Evolutionary conservation across 1,140 invertebrate genomes (phyloP), one percentile per base, ranked within the genome.

Genomic region (Drosophila nigrodunni): DNA sequence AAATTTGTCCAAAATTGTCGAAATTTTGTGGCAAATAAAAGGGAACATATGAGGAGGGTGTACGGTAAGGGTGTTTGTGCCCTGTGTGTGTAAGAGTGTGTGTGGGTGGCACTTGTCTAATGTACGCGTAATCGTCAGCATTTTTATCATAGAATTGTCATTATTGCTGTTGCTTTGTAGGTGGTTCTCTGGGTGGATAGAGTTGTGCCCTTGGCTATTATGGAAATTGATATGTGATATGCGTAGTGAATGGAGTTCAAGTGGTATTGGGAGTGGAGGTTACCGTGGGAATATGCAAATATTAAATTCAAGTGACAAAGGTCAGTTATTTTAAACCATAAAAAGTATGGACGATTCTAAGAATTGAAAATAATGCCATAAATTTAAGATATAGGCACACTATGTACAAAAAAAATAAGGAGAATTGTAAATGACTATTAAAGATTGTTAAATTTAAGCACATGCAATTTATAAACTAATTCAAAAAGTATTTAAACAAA

Each of bases 1-100:
- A 90, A 90, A 90, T 90, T 90, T 90, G 87, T 90, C 75, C 74
- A 76, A 90, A 90, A 90, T 90, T 90, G 87, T 78, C 78, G 82
- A 90, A 82, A 78, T 90, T 90, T 87, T 90, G 87, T 78, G 87
- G 87, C 74, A 83, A 76, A 90, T 90, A 86, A 90, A 85, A 73
- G 50, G 37, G 34, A 68, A 60, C 73, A 76, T 72, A 68, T 74
- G 71, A 49, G 55, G 50, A 59, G 41, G 46, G 67, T 15, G 9
- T 34, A 9, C 21, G 46, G 46, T 13, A 44, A 37, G 25, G 25
- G 7, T 25, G 10, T n/a, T 13, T 55, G 15, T 34, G 39, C 54
- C 6, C 37, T 71, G 77, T 21, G 9, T 39, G 11, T 11, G 43
- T 46, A 54, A 25, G 34, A 21, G 37, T 15, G 37, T 60, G 34